Evolutionary conservation across 1,140 invertebrate species (phyloP), one percentile per base, ranked within the genome.

Genomic region (Pogonomyrmex californicus): DNA sequence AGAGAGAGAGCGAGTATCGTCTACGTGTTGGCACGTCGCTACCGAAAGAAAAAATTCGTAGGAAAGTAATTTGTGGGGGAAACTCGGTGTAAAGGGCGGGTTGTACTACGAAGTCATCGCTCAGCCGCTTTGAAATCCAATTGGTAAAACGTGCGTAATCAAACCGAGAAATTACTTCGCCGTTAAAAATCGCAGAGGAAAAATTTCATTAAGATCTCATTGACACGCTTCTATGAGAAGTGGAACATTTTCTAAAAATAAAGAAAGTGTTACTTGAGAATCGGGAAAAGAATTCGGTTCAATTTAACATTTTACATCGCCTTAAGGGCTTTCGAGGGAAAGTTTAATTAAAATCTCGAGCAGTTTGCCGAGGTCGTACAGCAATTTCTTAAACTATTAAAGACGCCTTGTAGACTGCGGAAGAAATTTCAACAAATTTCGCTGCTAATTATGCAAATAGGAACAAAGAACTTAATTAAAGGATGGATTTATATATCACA

Each of bases 31-130:
- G 76, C 90, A 71, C 81, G 88, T 75, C 73, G 88, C 49, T 63
- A 47, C n/a, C 23, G 63, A 71, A 82, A 30, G 87, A 87, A 81
- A 83, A 83, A 87, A 89, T 87, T 89, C 58, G 79, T 79, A 87
- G 85, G 60, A 85, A 89, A 90, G 85, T 86, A 90, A 90, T 90
- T 90, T 89, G 86, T 54, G 33, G 88, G 62, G 66, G 62, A 87
- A 87, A 90, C 77, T 77, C 73, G 73, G 76, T 44, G 86, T 62
- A n/a, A 60, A 51, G 49, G 65, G 58, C 23, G 33, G 65, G 17
- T 49, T 81, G 75, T 7, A 36, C 82, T 41, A 85, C 77, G 44
- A 68, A 83, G 85, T 90, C 89, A 90, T 90, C 88, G 68, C 56
- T 73, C 68, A 62, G 68, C 41, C 68, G 54, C 68, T 75, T 75